Base-by-base conservation (phyloP, 2,888 invertebrate species). In the Therioaphis trifolii region DNA sequence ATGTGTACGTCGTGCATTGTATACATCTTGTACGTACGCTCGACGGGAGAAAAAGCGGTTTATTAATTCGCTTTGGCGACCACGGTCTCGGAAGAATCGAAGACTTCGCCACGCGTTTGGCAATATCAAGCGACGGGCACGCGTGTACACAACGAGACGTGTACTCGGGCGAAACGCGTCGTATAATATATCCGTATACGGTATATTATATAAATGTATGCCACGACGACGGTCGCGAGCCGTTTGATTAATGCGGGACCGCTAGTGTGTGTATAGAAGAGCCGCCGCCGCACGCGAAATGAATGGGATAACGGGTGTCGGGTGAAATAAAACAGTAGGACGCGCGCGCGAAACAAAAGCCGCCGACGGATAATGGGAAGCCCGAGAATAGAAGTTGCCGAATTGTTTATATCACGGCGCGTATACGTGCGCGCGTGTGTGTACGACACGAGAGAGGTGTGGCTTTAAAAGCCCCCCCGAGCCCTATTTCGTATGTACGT, bases 391-490 rank as follows among this genome's bases (percentile, higher is more conserved):
- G 82, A 74, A 82, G 72, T 82, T 63, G 35, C 82, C 82, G 82
- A 63, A 82, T 82, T 63, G 80, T 80, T 80, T 80, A 80, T 80
- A 80, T 72, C 61, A 9, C 15, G n/a, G n/a, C n/a, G n/a, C n/a
- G n/a, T n/a, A n/a, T n/a, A n/a, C 43, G 21, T 58, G 69, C 35
- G 21, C 3, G 63, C 14, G 24, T 2, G 58, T 11, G 69, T n/a
- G 27, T n/a, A 72, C 61, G 63, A 82, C 82, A 82, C 74, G 72
- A 74, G 21, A 61, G 24, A 82, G 82, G 72, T 63, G 82, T 74
- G 72, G 63, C n/a, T 27, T 72, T 18, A 63, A 29, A 74, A n/a
- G 52, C 55, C 9, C 52, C 27, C 35, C 12, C 49, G 71, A 71
- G 71, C 7, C 46, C 46, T 49, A 49, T 71, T 71, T 71, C 29